phyloP scores from a whole-genome alignment of 2,113 vertebrate species.

The Laterallus jamaicensis region DNA sequence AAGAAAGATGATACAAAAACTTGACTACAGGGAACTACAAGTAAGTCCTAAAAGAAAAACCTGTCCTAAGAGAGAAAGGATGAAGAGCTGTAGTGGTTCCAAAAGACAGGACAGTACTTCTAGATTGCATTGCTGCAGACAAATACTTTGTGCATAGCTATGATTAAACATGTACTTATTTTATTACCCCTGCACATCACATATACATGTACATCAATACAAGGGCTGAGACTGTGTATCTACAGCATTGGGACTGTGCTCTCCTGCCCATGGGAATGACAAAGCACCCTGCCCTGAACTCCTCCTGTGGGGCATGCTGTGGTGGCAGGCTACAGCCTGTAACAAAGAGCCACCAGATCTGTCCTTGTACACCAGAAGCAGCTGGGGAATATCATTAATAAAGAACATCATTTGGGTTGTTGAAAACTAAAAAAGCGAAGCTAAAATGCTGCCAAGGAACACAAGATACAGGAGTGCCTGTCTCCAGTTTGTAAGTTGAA shows the following conservation, averaged over 20 bases:
- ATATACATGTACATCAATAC: accelerated
- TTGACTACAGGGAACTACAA: neutral
- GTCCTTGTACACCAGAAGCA: slow-evolving; percentile 7
- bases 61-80: neutral
- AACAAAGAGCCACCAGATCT: neutral
- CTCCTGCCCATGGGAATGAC: neutral
- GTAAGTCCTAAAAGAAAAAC: neutral
- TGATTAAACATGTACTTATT: neutral
- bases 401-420: neutral
- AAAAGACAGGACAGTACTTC: neutral
- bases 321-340: neutral
- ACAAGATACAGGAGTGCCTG: neutral
- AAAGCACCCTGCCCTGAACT: neutral
- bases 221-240: neutral
- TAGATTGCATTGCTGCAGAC: neutral
- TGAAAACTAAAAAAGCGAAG: neutral
- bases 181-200: neutral
- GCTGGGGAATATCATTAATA: neutral
- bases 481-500: neutral
- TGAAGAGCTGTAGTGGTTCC: neutral
- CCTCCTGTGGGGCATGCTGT: neutral
- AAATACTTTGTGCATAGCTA: neutral
- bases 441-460: neutral
- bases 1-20: neutral
- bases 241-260: neutral